Conservation (phyloP, 2,113 vertebrate genomes). For the Aptenodytes patagonicus region DNA sequence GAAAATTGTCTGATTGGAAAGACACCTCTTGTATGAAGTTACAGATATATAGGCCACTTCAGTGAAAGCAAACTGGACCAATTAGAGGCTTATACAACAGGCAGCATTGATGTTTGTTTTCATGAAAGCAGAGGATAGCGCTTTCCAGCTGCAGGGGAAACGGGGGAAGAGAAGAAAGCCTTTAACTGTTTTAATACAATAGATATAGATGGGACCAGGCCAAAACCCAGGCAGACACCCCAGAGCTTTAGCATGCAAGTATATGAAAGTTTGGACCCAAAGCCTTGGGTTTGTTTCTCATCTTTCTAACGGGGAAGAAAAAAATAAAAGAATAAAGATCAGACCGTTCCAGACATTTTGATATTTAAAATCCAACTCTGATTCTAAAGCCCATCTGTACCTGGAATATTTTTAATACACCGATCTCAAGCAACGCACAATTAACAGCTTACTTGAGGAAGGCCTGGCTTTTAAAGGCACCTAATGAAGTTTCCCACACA, state of each 20-base stretch:
- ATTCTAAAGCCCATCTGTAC: background rate
- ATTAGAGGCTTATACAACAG: background rate
- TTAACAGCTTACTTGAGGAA: background rate
- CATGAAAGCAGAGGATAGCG: background rate
- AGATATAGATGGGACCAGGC: background rate
- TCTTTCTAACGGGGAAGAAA: background rate
- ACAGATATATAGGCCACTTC: background rate
- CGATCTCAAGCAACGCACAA: background rate
- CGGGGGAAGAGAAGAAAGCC: background rate
- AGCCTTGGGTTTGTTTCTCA: background rate
- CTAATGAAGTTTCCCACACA: background rate
- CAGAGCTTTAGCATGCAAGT: background rate
- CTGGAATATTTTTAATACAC: background rate
- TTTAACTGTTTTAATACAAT: background rate
- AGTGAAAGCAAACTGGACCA: background rate
- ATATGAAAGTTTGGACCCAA: background rate
- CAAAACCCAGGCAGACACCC: background rate
- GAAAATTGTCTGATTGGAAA: background rate
- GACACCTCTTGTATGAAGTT: background rate
- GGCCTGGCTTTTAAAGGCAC: background rate
- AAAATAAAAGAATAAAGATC: too few relatives aligned
- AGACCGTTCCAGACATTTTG: background rate
- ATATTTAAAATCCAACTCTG: background rate
- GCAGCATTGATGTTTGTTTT: constrained; percentile 10
- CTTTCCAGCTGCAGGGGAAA: constrained; percentile 8